phyloP scores from a whole-genome alignment of 2,888 invertebrate genomes.

The Spodoptera exigua region DNA sequence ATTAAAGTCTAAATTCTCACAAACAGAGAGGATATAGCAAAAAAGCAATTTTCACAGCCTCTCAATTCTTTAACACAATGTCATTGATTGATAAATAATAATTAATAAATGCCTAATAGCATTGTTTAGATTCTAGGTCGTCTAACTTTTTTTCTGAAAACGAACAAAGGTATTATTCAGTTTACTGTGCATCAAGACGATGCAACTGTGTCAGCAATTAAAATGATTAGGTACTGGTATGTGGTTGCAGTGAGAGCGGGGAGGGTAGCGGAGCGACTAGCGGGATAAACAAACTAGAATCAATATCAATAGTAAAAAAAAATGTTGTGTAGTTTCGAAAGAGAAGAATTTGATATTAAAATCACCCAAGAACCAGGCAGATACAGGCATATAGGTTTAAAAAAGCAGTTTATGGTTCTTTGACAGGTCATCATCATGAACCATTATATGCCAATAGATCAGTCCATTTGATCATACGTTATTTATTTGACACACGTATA shows the following conservation, averaged over 20 bases:
- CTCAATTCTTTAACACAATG: slow-evolving; percentile 51
- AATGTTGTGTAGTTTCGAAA: no score
- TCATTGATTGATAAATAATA: slow-evolving; percentile 57
- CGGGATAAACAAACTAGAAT: slow-evolving; percentile 2
- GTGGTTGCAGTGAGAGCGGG: slow-evolving; percentile 62
- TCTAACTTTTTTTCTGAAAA: slow-evolving; percentile 67
- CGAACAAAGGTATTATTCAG: slow-evolving; percentile 78
- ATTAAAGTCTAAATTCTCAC: slow-evolving; percentile 10
- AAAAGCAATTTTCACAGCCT: slow-evolving; percentile 51
- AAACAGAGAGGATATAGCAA: slow-evolving; percentile 26
- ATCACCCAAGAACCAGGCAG: no score
- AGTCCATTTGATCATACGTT: no score
- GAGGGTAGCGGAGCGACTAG: slow-evolving; percentile 47
- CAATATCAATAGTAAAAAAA: no score
- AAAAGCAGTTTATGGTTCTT: no score
- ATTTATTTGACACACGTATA: no score
- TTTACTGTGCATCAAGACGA: slow-evolving; percentile 74
- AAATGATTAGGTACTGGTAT: slow-evolving; percentile 77
- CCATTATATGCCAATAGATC: no score
- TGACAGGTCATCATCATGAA: no score
- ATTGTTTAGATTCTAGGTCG: slow-evolving; percentile 77
- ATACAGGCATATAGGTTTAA: no score
- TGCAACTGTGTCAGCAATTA: slow-evolving; percentile 85
- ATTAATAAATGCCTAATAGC: slow-evolving; percentile 70
- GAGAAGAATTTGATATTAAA: no score